These are phyloP conservation scores for Polypterus bichir DNA, from an alignment of 2,113 vertebrate genomes.

Conservation along the genomic window DNA sequence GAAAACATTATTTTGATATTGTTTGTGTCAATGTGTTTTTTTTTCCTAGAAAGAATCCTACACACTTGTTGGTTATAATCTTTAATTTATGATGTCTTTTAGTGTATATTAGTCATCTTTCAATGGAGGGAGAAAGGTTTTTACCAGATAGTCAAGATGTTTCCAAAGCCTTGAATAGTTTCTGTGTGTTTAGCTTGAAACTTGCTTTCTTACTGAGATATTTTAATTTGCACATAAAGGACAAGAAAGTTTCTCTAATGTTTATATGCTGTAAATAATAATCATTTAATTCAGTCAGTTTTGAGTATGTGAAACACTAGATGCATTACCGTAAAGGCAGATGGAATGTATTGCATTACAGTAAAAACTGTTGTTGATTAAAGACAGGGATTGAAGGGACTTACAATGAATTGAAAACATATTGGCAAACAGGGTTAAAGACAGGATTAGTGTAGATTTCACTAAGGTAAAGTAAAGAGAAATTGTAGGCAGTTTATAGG, in stretches of 20 bases:
- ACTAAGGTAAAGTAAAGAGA: conserved; percentile 27
- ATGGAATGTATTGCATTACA: conserved; percentile 48
- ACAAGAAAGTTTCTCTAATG: not conserved
- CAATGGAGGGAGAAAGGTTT: no score
- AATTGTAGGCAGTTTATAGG: conserved; percentile 39
- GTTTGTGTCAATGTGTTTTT: no score
- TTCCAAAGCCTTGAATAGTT: not conserved
- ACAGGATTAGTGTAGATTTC: conserved; percentile 41
- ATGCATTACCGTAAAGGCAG: conserved; percentile 38
- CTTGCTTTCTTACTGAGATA: not conserved
- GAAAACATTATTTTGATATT: no score
- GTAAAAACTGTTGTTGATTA: conserved; percentile 65
- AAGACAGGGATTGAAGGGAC: conserved; percentile 30
- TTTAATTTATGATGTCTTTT: no score
- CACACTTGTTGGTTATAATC: no score
- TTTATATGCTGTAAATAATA: conserved; percentile 2
- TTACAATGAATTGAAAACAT: conserved; percentile 47
- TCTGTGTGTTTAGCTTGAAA: not conserved
- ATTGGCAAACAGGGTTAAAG: conserved; percentile 45
- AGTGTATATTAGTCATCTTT: no score
- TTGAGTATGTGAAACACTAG: conserved; percentile 24
- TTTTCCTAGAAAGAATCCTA: no score
- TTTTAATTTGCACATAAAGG: not conserved
- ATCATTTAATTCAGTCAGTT: not conserved
- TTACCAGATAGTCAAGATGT: no score